These are phyloP conservation scores for Pseudachorutes palmiensis DNA, from an alignment of 1,140 invertebrate genomes.

Conservation along the genomic window DNA sequence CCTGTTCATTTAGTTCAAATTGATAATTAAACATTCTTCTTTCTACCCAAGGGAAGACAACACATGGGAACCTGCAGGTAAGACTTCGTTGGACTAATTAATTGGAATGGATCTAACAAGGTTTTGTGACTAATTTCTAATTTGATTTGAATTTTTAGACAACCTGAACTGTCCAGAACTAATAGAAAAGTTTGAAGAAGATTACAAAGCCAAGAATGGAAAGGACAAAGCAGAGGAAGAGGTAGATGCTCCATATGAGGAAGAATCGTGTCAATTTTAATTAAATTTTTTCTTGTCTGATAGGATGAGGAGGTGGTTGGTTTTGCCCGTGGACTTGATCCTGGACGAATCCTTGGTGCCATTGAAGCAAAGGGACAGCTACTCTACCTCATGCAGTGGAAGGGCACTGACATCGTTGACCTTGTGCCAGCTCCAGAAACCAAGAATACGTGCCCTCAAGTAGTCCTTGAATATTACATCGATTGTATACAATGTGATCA, in stretches of 20 bases:
- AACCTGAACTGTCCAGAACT: constrained; percentile 4
- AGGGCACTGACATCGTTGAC: background rate
- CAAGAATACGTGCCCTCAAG: background rate
- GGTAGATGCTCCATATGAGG: too few species aligned
- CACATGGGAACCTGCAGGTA: background rate
- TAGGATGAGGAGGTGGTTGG: background rate
- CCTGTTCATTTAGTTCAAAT: background rate
- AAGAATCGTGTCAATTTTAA: too few species aligned
- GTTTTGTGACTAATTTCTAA: background rate
- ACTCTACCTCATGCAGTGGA: background rate
- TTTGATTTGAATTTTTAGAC: background rate
- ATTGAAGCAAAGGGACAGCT: background rate
- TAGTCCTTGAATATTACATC: background rate
- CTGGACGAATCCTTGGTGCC: background rate
- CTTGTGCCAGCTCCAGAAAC: background rate
- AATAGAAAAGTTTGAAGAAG: background rate
- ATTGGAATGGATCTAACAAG: background rate
- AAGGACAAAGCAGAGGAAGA: background rate
- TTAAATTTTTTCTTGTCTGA: background rate
- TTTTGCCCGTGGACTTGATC: background rate
- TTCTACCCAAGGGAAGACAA: background rate
- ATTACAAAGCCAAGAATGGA: background rate
- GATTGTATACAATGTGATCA: background rate
- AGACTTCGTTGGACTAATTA: background rate
- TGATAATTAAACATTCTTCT: background rate